These are phyloP conservation scores for Tetropium fuscum DNA, from an alignment of 2,888 invertebrate species.

Conservation along the genomic window DNA sequence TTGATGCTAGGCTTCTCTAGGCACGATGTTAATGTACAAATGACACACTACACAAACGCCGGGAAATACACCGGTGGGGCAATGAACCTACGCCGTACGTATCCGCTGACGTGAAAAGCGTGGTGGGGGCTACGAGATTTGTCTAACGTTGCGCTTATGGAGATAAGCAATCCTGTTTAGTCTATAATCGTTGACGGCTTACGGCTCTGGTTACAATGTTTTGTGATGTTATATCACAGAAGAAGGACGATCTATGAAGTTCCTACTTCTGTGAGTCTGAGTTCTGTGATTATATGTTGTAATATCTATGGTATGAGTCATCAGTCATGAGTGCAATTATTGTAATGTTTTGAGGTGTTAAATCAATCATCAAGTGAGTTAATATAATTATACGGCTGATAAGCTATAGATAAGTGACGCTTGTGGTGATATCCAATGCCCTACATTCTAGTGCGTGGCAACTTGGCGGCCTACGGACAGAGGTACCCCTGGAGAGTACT, in stretches of 20 bases:
- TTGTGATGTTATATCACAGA: too few species aligned
- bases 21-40: too few species aligned
- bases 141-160: not conserved
- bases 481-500: constrained; percentile 89
- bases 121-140: not conserved
- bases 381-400: too few species aligned
- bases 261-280: too few species aligned
- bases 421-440: constrained; percentile 72
- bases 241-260: too few species aligned
- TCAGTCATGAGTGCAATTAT: too few species aligned
- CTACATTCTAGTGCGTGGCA: constrained; percentile 91
- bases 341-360: not conserved
- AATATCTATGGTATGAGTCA: not conserved
- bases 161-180: not conserved
- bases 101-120: not conserved
- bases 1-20: too few species aligned
- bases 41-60: too few species aligned
- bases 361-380: not conserved
- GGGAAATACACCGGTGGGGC: too few species aligned
- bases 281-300: not conserved
- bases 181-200: not conserved
- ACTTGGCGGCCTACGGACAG: constrained; percentile 88
- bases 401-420: constrained; percentile 4
- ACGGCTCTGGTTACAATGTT: too few species aligned
- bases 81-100: too few species aligned